Conservation (phyloP, 1,140 invertebrate genomes). For the Orussus abietinus region DNA sequence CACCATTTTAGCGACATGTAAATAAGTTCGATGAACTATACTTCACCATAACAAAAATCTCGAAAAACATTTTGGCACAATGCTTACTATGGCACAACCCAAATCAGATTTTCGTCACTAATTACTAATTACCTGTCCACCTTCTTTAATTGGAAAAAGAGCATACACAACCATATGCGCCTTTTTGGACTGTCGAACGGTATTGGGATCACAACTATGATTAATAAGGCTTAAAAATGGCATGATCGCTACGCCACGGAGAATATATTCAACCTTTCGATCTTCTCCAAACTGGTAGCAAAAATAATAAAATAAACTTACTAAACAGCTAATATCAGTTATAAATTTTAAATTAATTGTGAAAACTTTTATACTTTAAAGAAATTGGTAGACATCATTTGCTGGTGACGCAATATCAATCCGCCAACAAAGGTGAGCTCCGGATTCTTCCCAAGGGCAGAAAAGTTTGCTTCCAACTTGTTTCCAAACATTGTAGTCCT, state of each 20-base stretch:
- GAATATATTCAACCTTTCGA: conserved; percentile 18
- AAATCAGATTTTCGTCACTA: too few species aligned
- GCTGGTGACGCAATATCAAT: conserved; percentile 69
- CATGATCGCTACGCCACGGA: conserved; percentile 66
- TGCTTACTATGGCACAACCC: too few species aligned
- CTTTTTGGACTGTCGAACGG: conserved; percentile 61
- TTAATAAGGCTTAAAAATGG: conserved; percentile 79
- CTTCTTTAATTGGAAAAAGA: conserved; percentile 62
- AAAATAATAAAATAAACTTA: conserved; percentile 12
- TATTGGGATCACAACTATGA: conserved; percentile 87
- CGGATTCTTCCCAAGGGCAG: conserved; percentile 20
- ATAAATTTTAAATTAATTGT: background rate
- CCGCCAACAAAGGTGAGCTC: conserved; percentile 52
- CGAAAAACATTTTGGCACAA: too few species aligned
- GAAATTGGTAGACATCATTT: conserved; percentile 79
- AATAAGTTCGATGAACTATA: too few species aligned
- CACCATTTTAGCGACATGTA: too few species aligned
- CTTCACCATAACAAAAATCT: too few species aligned
- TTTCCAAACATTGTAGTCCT: conserved; percentile 57
- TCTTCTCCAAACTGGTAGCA: conserved; percentile 32
- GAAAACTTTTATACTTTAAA: conserved; percentile 75
- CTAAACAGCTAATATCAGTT: background rate
- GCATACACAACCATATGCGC: conserved; percentile 57
- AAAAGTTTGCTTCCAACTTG: conserved; percentile 22
- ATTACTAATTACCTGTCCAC: conserved; percentile 53